Conservation (phyloP, 2,888 invertebrate genomes). For the Acholoe squamosa region DNA sequence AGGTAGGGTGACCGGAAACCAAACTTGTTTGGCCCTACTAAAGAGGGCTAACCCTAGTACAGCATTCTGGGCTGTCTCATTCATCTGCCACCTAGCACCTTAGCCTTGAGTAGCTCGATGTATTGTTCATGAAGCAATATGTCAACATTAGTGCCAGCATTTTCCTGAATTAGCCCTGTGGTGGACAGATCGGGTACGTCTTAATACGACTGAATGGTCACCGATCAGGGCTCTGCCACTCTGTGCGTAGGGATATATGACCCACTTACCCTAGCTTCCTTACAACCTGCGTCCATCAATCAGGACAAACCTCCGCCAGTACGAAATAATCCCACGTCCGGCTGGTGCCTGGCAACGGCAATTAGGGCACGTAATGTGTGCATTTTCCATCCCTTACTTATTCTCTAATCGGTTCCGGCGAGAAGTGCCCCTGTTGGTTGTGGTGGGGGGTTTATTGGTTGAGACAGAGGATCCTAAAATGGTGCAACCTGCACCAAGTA, state of each 20-base stretch:
- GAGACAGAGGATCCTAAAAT: background rate
- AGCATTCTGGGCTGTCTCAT: background rate
- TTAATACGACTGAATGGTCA: conserved; percentile 9
- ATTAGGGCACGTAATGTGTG: conserved; percentile 37
- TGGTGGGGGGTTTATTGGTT: background rate
- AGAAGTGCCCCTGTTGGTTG: background rate
- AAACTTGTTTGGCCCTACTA: too few species aligned
- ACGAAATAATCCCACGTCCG: background rate
- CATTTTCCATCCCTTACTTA: conserved; percentile 32
- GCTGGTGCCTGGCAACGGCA: background rate
- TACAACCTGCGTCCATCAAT: conserved; percentile 4
- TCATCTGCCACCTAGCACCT: background rate
- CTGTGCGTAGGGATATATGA: conserved; percentile 13
- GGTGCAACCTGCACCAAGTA: background rate
- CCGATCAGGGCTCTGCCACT: background rate
- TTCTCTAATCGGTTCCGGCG: conserved; percentile 5
- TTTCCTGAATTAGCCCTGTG: conserved; percentile 35
- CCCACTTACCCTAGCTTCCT: conserved; percentile 19
- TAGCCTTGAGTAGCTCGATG: background rate
- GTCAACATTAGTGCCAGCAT: conserved; percentile 56
- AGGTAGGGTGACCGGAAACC: too few species aligned
- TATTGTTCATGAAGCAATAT: conserved; percentile 55
- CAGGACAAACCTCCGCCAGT: background rate
- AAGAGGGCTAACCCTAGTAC: too few species aligned
- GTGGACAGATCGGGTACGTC: conserved; percentile 11